These are phyloP conservation scores for Tragelaphus scriptus DNA, from an alignment of 2,113 vertebrate genomes.

Conservation along the genomic window DNA sequence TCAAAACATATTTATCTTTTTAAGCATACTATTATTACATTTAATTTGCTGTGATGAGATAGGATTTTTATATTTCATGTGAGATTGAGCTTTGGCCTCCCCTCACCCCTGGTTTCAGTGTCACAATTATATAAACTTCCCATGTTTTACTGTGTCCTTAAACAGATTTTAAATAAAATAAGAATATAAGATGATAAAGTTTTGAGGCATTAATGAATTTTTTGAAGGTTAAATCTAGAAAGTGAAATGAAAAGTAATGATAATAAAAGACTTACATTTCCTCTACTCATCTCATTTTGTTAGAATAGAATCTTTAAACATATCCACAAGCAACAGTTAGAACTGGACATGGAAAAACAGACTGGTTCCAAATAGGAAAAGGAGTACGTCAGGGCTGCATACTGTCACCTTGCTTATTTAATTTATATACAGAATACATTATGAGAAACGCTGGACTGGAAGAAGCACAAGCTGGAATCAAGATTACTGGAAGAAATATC, in stretches of 20 bases:
- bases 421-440: too few relatives aligned
- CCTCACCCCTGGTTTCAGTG: neutral
- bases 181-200: neutral
- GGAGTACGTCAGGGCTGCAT: too few relatives aligned
- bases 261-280: neutral
- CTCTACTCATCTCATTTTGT: neutral
- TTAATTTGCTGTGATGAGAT: neutral
- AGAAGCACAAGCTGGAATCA: too few relatives aligned
- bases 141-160: neutral
- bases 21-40: neutral
- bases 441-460: too few relatives aligned
- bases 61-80: neutral
- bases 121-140: neutral
- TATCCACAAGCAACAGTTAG: too few relatives aligned
- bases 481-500: too few relatives aligned
- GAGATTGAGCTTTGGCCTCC: neutral
- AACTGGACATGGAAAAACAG: too few relatives aligned
- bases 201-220: neutral
- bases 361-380: too few relatives aligned
- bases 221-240: neutral
- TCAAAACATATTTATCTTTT: slow-evolving; percentile 1
- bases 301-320: neutral
- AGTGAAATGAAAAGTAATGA: neutral
- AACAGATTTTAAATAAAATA: slow-evolving; percentile 30
- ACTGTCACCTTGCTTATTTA: too few relatives aligned